A percentile compares a stretch with the other conserved stretches of the same genome.
Conservation (phyloP, 2,113 vertebrate species). For the Aepyceros melampus region DNA sequence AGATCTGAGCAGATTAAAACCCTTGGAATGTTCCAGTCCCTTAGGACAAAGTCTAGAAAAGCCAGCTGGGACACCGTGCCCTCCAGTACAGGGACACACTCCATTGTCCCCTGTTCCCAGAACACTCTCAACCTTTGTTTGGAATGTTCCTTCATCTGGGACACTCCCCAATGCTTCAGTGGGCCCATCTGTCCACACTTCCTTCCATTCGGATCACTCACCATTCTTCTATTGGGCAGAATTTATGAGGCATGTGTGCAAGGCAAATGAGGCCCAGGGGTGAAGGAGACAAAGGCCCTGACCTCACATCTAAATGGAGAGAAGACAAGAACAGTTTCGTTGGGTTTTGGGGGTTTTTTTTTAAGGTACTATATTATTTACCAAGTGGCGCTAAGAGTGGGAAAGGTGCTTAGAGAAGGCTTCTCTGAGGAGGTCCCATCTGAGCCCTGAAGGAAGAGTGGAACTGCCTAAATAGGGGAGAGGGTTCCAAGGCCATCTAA, state of each 20-base stretch:
- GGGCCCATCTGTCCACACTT: not conserved
- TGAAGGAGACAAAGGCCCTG: not conserved
- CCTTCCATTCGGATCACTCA: not conserved
- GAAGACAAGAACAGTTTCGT: not conserved
- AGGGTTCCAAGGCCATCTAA: not conserved
- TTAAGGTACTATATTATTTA: not conserved
- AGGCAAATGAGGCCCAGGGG: not conserved
- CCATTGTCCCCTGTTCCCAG: not conserved
- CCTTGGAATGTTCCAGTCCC: not conserved
- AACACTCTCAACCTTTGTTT: not conserved
- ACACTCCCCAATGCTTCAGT: not conserved
- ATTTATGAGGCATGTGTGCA: not conserved
- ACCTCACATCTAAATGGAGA: not conserved
- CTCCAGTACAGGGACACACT: not conserved
- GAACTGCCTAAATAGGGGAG: not conserved
- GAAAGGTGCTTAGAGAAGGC: not conserved
- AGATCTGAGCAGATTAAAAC: not conserved
- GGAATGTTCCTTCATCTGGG: not conserved
- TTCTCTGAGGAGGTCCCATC: not conserved
- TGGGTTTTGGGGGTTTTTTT: not conserved
- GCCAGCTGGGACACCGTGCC: not conserved
- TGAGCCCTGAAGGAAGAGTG: not conserved
- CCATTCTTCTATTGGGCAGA: not conserved
- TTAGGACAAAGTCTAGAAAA: conserved; percentile 40
- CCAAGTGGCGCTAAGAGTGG: not conserved